These are phyloP conservation scores for Epinephelus awoara DNA, from an alignment of 2,797 vertebrate genomes.

Conservation along the genomic window DNA sequence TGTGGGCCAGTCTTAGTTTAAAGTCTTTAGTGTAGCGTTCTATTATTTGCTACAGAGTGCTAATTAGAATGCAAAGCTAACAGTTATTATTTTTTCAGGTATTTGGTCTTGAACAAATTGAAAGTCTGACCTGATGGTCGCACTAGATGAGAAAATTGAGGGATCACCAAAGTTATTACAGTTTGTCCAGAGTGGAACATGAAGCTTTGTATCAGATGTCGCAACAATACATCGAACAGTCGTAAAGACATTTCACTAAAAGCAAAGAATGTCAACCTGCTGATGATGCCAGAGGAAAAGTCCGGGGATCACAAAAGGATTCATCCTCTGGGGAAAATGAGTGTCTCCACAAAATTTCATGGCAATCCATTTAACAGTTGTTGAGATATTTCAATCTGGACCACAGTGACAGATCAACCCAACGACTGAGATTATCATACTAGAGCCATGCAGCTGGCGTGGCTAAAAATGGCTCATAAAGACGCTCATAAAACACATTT, in stretches of 20 bases:
- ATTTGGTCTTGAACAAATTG: background rate
- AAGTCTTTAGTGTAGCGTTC: background rate
- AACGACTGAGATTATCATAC: background rate
- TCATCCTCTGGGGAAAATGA: background rate
- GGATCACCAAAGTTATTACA: background rate
- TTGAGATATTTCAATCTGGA: constrained; percentile 16
- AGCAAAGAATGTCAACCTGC: too few relatives aligned
- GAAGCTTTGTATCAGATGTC: too few relatives aligned
- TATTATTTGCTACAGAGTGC: background rate
- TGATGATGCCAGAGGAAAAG: background rate
- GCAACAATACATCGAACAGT: too few relatives aligned
- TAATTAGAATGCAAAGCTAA: background rate
- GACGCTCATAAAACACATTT: constrained; percentile 32
- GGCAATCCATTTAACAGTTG: background rate
- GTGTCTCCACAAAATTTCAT: constrained; percentile 2
- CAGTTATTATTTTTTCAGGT: background rate
- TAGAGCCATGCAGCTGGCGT: background rate
- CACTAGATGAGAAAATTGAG: background rate
- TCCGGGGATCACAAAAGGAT: background rate
- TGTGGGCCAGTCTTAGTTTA: too few relatives aligned
- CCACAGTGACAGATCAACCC: background rate
- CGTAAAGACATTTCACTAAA: too few relatives aligned
- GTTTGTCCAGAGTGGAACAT: too few relatives aligned
- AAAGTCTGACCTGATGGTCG: background rate
- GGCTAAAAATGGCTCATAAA: constrained; percentile 24